Base-by-base conservation (phyloP, 2,888 invertebrate genomes). In the Eupithecia pulchellata region DNA sequence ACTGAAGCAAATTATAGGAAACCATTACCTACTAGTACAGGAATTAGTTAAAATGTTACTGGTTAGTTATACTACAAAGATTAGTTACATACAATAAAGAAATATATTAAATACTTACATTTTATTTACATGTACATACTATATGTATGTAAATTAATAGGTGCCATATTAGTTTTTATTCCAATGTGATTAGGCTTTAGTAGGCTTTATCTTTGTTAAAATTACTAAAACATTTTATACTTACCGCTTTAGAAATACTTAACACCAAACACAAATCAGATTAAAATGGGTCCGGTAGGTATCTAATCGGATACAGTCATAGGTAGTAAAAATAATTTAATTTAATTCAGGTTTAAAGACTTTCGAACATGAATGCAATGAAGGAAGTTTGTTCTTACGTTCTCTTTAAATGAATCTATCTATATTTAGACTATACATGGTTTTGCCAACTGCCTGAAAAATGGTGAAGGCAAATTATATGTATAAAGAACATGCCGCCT, bases 101-200 rank as follows among this genome's bases (percentile, higher is more conserved):
- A 47, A 25, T 8, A 13, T 20, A 25, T 11, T 52, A 52, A 11
- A 52, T 25, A 52, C 11, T 52, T 52, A 52, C 25, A 52, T 25
- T 11, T 52, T 52, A 52, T 52, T 20, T 52, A 52, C 52, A 52
- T 52, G 13, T 52, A n/a, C 25, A 5, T 6, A n/a, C n/a, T n/a
- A 52, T 11, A 47, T n/a, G n/a, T n/a, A 9, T 25, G 32, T 32
- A 32, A 11, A 11, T 52, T 25, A 20, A 8, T 20, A 47, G 4
- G 47, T 47, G 47, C 20, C 1, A 20, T 47, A 47, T n/a, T 47
- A 52, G n/a, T 25, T 25, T 25, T 25, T 47, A 47, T 20, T 42
- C 17, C 20, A 58, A 66, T 66, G 63, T 58, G 17, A 29, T 71
- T 52, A 67, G 60, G 66, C 70, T 58, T 65, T 36, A 57, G 66